phyloP scores from a whole-genome alignment of 2,888 invertebrate species.

The Amphipoea oculea region DNA sequence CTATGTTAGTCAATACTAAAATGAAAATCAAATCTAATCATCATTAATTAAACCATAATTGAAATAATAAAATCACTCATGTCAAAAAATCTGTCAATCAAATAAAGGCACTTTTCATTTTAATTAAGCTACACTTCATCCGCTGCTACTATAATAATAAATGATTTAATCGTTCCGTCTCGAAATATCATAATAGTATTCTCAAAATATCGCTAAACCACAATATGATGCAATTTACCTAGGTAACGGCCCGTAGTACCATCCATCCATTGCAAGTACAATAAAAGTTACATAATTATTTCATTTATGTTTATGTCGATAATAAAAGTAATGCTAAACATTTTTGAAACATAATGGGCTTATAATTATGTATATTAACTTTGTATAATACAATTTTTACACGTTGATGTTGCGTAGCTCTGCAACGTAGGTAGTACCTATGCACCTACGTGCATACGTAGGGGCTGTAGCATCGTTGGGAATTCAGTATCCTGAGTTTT shows the following conservation, averaged over 20 bases:
- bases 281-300: constrained; percentile 26
- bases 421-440: neutral
- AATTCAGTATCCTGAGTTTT: neutral
- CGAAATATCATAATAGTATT: no score
- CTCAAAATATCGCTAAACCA: neutral
- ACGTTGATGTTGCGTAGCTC: neutral
- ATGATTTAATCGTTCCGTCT: neutral
- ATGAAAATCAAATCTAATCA: no score
- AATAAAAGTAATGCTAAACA: constrained; percentile 26
- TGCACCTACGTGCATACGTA: no score
- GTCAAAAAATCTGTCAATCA: no score
- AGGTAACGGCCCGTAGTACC: neutral
- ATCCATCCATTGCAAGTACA: neutral
- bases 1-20: no score
- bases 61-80: no score
- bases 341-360: neutral
- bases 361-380: neutral
- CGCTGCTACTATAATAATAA: neutral
- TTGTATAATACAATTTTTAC: neutral
- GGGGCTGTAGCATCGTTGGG: neutral
- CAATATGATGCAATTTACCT: constrained; percentile 17
- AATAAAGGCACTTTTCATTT: neutral
- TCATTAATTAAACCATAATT: no score
- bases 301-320: constrained; percentile 6
- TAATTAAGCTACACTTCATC: neutral